A percentile compares a stretch with the other conserved stretches of the same genome.
Conservation (phyloP, 2,797 vertebrate genomes). For the Cuculus canorus region DNA sequence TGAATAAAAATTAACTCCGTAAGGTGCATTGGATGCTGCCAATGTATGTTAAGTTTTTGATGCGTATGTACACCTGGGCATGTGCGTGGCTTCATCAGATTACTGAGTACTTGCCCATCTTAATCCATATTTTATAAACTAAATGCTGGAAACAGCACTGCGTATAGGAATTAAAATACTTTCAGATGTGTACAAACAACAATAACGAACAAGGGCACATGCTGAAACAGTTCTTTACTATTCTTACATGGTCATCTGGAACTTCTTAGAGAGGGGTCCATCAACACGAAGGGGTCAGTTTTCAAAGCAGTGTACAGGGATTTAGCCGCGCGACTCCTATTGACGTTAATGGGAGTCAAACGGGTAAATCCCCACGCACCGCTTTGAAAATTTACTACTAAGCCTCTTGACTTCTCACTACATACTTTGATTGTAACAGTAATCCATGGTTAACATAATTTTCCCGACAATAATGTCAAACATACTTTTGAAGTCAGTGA, state of each 20-base stretch:
- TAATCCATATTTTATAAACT: neutral
- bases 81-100: neutral
- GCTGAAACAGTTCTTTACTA: conserved; percentile 65
- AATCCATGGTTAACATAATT: conserved; percentile 79
- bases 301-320: conserved; percentile 62
- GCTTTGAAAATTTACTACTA: conserved; percentile 77
- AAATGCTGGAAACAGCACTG: conserved; percentile 8
- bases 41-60: neutral
- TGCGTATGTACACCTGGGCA: neutral
- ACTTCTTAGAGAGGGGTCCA: conserved; percentile 59
- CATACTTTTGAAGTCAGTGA: conserved; percentile 77
- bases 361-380: conserved; percentile 70
- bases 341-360: conserved; percentile 72
- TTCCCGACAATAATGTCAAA: conserved; percentile 78
- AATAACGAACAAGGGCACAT: conserved; percentile 57
- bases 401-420: conserved; percentile 75
- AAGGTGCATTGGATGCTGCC: neutral
- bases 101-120: neutral
- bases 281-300: conserved; percentile 57
- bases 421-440: conserved; percentile 78
- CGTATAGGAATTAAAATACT: conserved; percentile 47
- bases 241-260: conserved; percentile 63
- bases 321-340: conserved; percentile 64
- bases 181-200: conserved; percentile 75
- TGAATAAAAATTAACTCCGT: neutral